These are phyloP conservation scores for Desmophyllum pertusum DNA, from an alignment of 92 coral and sea anemone genomes.

Conservation along the genomic window DNA sequence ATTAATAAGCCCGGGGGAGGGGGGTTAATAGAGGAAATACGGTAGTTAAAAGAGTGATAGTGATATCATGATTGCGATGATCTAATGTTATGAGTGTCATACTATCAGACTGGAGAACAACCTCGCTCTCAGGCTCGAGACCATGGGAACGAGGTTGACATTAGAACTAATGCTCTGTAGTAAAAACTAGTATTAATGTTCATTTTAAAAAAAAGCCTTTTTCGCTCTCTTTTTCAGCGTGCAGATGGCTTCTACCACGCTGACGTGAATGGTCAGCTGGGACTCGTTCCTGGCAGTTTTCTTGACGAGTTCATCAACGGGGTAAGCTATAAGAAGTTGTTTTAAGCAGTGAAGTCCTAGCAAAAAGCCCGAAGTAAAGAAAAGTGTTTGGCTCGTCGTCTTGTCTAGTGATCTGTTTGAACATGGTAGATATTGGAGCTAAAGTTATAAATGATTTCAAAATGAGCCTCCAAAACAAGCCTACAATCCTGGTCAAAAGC, in stretches of 20 bases:
- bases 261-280: conserved; percentile 77
- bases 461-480: no score
- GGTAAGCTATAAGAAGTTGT: neutral
- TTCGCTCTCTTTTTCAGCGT: conserved; percentile 42
- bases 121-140: no score
- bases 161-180: neutral
- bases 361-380: neutral
- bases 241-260: conserved; percentile 91
- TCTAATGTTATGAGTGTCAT: no score
- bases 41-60: no score
- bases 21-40: no score
- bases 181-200: neutral
- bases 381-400: no score
- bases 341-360: neutral
- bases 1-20: no score
- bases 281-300: conserved; percentile 94
- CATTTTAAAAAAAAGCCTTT: neutral
- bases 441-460: no score
- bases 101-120: no score
- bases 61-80: no score
- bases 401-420: neutral
- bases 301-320: conserved; percentile 51
- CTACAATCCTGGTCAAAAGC: no score
- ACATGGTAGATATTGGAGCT: neutral
- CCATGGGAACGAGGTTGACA: no score